Conservation (phyloP, 2,113 vertebrate genomes). For the Ailuropoda melanoleuca region DNA sequence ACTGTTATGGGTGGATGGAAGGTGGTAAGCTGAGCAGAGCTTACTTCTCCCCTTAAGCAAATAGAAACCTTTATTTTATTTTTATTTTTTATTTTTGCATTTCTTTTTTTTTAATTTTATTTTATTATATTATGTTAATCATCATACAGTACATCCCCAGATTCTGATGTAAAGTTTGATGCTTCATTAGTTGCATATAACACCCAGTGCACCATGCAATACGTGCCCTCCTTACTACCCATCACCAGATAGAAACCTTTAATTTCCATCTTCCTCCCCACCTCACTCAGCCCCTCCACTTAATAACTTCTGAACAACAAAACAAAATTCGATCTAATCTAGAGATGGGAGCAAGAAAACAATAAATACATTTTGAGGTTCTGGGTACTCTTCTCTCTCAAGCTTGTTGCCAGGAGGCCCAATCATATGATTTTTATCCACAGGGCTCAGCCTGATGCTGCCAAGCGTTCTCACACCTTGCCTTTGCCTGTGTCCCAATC, state of each 20-base stretch:
- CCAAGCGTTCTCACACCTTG: not conserved
- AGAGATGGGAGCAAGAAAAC: not conserved
- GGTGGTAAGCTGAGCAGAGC: not conserved
- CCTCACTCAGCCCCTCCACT: not conserved
- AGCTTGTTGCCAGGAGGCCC: not conserved
- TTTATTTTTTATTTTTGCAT: too few species aligned
- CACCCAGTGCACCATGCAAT: too few species aligned
- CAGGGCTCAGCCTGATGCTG: not conserved
- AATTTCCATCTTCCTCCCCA: not conserved
- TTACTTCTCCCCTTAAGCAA: not conserved
- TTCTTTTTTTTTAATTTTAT: too few species aligned
- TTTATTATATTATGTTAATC: too few species aligned
- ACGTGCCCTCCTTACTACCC: too few species aligned
- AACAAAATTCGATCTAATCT: constrained; percentile 4
- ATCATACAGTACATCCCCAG: too few species aligned
- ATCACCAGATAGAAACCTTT: not conserved
- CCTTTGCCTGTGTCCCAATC: not conserved
- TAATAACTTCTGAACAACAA: not conserved
- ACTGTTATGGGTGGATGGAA: not conserved
- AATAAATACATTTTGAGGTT: not conserved
- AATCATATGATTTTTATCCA: not conserved
- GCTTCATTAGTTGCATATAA: too few species aligned
- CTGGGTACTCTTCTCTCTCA: not conserved
- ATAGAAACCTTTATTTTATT: not conserved
- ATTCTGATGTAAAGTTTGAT: too few species aligned